Evolutionary conservation across 2,797 vertebrate genomes (phyloP).

Genomic region (Channallabes apus): DNA sequence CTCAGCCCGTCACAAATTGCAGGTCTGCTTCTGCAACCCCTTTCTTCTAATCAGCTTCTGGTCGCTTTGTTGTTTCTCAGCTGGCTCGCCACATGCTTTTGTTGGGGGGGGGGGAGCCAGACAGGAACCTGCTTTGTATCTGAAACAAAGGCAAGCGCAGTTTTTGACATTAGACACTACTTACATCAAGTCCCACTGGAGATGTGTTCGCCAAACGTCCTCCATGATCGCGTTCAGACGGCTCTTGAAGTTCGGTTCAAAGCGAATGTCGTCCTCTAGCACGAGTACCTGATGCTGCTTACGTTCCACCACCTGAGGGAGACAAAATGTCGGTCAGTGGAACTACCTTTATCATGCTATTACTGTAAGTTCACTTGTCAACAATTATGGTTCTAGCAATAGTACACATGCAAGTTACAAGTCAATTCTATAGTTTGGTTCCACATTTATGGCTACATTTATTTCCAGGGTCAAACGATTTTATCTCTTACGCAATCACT

Average conservation of each 20-base stretch:
- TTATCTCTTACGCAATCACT: background rate
- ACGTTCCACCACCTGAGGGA: constrained; percentile 80
- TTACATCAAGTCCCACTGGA: constrained; percentile 97
- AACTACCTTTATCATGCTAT: too few species aligned
- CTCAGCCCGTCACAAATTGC: constrained; percentile 11
- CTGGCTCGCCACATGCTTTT: background rate
- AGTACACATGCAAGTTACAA: too few species aligned
- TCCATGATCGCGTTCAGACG: constrained; percentile 85
- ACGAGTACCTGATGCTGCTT: constrained; percentile 84
- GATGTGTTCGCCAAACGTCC: constrained; percentile 74
- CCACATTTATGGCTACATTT: background rate
- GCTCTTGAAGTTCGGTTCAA: constrained; percentile 89
- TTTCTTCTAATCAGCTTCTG: constrained; percentile 19
- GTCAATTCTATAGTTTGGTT: background rate
- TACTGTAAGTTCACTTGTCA: too few species aligned
- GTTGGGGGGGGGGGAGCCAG: too few species aligned
- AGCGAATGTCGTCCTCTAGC: constrained; percentile 92
- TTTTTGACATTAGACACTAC: constrained; percentile 40
- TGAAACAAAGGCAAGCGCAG: background rate
- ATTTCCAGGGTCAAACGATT: background rate
- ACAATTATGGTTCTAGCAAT: too few species aligned
- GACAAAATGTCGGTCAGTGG: constrained; percentile 9
- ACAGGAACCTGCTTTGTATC: constrained; percentile 13
- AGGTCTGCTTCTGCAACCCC: constrained; percentile 2
- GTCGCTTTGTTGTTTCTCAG: constrained; percentile 6